These are phyloP conservation scores for Puma concolor DNA, from an alignment of 2,113 vertebrate genomes.

Conservation along the genomic window DNA sequence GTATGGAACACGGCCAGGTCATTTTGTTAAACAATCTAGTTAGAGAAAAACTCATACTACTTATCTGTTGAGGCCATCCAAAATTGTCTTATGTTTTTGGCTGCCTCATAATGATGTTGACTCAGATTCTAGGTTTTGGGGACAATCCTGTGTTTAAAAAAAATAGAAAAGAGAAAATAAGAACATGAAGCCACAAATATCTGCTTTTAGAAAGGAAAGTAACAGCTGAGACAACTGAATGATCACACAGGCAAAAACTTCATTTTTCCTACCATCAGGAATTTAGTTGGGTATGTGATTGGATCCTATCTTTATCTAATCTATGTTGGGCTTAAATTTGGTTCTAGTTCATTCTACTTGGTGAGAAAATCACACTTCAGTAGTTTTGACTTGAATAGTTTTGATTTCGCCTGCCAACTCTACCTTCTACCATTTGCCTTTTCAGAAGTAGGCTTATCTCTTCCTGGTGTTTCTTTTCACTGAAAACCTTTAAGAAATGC, in stretches of 20 bases:
- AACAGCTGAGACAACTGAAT: background rate
- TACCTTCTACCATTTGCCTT: background rate
- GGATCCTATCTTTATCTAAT: background rate
- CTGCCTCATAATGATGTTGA: background rate
- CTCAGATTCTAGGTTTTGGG: background rate
- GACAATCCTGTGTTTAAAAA: background rate
- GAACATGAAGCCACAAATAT: background rate
- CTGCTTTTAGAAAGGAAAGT: background rate
- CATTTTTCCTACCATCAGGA: background rate
- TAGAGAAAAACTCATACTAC: background rate
- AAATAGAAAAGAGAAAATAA: background rate
- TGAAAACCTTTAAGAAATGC: background rate
- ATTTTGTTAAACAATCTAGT: background rate
- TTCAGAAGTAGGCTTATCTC: background rate
- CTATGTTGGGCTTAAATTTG: background rate
- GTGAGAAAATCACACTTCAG: background rate
- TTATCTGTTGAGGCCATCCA: background rate
- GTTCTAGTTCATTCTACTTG: background rate
- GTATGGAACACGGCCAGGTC: background rate
- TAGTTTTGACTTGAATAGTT: background rate
- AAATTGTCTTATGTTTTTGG: background rate
- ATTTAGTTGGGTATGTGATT: background rate
- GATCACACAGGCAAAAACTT: background rate
- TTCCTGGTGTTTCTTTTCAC: background rate
- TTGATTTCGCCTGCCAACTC: background rate